Conservation (phyloP, 2,113 vertebrate genomes). For the Dasyurus viverrinus region DNA sequence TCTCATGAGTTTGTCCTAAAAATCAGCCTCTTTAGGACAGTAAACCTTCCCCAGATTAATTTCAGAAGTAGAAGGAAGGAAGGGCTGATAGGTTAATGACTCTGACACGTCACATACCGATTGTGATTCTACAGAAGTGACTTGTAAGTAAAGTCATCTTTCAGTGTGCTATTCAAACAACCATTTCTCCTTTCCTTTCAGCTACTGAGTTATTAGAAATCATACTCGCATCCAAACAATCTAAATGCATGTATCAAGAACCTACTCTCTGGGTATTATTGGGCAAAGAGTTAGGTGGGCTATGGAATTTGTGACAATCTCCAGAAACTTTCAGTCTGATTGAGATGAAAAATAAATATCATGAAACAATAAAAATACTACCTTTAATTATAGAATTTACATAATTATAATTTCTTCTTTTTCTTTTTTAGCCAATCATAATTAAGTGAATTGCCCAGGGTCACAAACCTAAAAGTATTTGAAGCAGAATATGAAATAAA, state of each 20-base stretch:
- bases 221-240: background rate
- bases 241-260: background rate
- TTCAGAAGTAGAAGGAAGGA: background rate
- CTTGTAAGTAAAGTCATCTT: background rate
- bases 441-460: background rate
- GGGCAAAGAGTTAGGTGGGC: background rate
- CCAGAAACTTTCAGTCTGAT: background rate
- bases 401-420: background rate
- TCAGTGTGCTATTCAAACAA: slow-evolving; percentile 4
- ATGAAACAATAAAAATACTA: background rate
- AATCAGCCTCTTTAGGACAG: background rate
- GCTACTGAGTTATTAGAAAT: background rate
- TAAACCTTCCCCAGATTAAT: background rate
- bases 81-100: background rate
- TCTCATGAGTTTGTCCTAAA: background rate
- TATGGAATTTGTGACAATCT: background rate
- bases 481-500: background rate
- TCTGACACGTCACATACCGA: background rate
- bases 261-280: background rate
- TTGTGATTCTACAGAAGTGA: background rate
- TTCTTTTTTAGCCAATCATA: background rate
- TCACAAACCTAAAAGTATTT: background rate
- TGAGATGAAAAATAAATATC: background rate
- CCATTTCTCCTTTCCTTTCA: background rate
- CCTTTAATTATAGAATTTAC: background rate